Conservation (phyloP, 2,113 vertebrate genomes). For the Petaurus breviceps region DNA sequence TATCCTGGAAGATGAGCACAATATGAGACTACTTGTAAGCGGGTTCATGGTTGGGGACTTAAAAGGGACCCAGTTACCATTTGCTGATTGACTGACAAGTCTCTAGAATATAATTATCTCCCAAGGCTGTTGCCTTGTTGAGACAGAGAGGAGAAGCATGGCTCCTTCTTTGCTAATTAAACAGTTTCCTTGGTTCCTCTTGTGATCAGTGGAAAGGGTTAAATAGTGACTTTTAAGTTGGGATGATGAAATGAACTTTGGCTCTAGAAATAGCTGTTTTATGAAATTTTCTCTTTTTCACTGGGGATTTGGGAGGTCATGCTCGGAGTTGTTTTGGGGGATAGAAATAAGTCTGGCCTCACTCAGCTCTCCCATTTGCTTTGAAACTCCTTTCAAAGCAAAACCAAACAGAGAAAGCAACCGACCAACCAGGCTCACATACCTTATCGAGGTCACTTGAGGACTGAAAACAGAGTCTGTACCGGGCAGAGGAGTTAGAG, state of each 20-base stretch:
- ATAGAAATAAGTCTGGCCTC: conserved; percentile 52
- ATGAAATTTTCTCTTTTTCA: conserved; percentile 62
- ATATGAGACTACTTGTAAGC: background rate
- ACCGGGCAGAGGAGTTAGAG: background rate
- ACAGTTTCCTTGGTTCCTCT: background rate
- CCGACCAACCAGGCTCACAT: conserved; percentile 27
- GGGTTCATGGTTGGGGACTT: background rate
- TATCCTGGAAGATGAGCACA: background rate
- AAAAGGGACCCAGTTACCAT: background rate
- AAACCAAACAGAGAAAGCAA: conserved; percentile 41
- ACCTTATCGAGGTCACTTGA: conserved; percentile 2
- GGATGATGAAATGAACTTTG: conserved; percentile 5
- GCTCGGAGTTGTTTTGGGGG: conserved; percentile 55
- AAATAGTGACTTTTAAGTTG: background rate
- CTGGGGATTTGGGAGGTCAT: conserved; percentile 39
- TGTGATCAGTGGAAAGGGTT: background rate
- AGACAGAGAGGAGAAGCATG: background rate
- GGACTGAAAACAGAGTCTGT: background rate
- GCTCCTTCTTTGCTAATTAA: background rate
- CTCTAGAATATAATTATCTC: background rate
- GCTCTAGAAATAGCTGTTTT: conserved; percentile 46
- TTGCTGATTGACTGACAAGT: background rate
- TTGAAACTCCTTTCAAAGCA: conserved; percentile 62
- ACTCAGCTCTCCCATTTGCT: conserved; percentile 54
- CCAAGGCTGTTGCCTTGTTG: background rate